A percentile compares a stretch with the other conserved stretches of the same genome.
Evolutionary conservation across 2,797 vertebrate genomes (phyloP).

Genomic region (Melanotaenia parkinsoni): DNA sequence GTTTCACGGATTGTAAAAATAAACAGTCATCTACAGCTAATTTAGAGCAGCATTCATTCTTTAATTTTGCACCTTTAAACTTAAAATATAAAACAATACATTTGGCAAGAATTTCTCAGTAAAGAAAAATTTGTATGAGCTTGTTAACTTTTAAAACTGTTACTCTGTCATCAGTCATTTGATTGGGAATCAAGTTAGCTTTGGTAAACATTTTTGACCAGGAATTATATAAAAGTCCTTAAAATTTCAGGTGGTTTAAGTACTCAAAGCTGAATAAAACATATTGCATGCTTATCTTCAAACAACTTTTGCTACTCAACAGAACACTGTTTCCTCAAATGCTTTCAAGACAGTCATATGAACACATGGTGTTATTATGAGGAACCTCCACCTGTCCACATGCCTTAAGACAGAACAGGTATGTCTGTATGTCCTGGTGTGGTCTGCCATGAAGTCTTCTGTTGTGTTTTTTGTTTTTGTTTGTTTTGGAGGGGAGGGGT

Average conservation of each 20-base stretch:
- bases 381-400: conserved; percentile 58
- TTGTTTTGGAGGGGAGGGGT: conserved; percentile 6
- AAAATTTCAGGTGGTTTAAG: not conserved
- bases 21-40: not conserved
- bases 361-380: conserved; percentile 42
- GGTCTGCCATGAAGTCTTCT: conserved; percentile 50
- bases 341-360: conserved; percentile 53
- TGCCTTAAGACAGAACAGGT: conserved; percentile 67
- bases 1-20: not conserved
- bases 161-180: not conserved
- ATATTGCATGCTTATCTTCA: conserved; percentile 15
- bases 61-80: not conserved
- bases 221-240: not conserved
- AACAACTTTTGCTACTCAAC: conserved; percentile 26
- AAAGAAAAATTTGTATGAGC: not conserved
- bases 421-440: conserved; percentile 47
- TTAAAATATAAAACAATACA: not conserved
- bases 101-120: not conserved
- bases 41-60: not conserved
- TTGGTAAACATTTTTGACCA: not conserved
- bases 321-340: conserved; percentile 36
- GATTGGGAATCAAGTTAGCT: not conserved
- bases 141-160: not conserved
- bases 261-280: conserved; percentile 42
- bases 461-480: conserved; percentile 30